Conservation (phyloP, 2,888 invertebrate genomes). For the Drosophila maculinotata region DNA sequence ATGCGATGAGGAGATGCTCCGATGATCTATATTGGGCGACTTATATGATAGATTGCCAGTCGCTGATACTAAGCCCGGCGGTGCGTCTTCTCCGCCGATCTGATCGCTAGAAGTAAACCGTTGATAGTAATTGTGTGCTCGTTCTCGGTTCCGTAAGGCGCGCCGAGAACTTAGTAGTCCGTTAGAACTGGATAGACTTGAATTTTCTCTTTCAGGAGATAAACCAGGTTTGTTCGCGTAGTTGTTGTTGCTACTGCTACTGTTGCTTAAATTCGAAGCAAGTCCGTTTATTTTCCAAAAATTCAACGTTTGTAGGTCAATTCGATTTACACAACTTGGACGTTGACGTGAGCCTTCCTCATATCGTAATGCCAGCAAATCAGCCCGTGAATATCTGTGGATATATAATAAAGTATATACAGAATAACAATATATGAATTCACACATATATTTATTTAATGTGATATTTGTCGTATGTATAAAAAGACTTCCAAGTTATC, state of each 20-base stretch:
- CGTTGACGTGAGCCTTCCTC: constrained; percentile 89
- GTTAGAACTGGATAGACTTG: constrained; percentile 37
- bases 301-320: constrained; percentile 73
- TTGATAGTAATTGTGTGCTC: constrained; percentile 64
- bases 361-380: constrained; percentile 90
- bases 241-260: constrained; percentile 18
- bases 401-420: background rate
- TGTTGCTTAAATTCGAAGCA: constrained; percentile 15
- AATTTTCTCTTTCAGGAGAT: constrained; percentile 57
- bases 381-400: constrained; percentile 88
- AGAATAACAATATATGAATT: background rate
- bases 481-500: too few species aligned
- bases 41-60: constrained; percentile 42
- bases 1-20: constrained; percentile 84
- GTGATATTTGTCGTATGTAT: too few species aligned
- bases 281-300: constrained; percentile 86
- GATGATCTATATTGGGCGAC: constrained; percentile 80
- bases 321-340: constrained; percentile 89
- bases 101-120: constrained; percentile 58
- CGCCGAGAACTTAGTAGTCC: constrained; percentile 60
- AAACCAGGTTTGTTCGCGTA: constrained; percentile 28
- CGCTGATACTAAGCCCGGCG: constrained; percentile 1
- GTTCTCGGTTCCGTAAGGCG: constrained; percentile 60
- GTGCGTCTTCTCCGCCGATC: constrained; percentile 19
- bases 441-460: background rate